phyloP scores from a whole-genome alignment of 2,888 invertebrate genomes.

The Cryptus armator region DNA sequence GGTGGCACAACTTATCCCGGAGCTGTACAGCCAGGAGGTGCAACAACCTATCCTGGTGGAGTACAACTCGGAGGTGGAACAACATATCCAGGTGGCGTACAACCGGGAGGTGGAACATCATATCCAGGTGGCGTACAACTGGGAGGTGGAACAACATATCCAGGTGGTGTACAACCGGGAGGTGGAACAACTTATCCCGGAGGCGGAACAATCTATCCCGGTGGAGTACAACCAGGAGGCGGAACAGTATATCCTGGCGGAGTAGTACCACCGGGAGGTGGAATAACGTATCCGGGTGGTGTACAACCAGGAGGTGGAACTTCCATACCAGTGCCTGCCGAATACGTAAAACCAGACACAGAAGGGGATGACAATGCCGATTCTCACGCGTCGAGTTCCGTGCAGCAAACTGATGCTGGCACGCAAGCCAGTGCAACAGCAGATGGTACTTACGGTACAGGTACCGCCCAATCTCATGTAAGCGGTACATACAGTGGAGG shows the following conservation, averaged over 20 bases:
- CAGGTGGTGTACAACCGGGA: slow-evolving; percentile 24
- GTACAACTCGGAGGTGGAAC: not conserved
- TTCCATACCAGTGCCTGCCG: slow-evolving; percentile 3
- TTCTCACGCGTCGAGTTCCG: slow-evolving; percentile 91
- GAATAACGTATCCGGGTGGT: slow-evolving; percentile 69
- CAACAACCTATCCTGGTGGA: slow-evolving; percentile 34
- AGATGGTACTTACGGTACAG: slow-evolving; percentile 91
- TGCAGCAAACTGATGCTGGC: slow-evolving; percentile 87
- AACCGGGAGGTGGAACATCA: slow-evolving; percentile 36
- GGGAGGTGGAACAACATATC: slow-evolving; percentile 24
- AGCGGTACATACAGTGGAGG: slow-evolving; percentile 92
- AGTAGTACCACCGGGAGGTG: not conserved
- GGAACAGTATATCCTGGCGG: slow-evolving; percentile 56
- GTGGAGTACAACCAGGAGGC: slow-evolving; percentile 56
- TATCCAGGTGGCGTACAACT: slow-evolving; percentile 53
- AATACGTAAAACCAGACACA: slow-evolving; percentile 51
- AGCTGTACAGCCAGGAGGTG: not conserved
- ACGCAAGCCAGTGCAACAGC: slow-evolving; percentile 92
- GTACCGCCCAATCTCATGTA: slow-evolving; percentile 93
- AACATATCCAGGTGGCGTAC: slow-evolving; percentile 10
- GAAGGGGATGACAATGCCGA: slow-evolving; percentile 88
- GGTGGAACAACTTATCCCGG: slow-evolving; percentile 52
- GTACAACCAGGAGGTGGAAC: not conserved
- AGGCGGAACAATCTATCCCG: slow-evolving; percentile 25
- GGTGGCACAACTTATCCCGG: slow-evolving; percentile 43